Percentiles rank a stretch among this genome's conserved stretches.
phyloP scores from a whole-genome alignment of 2,888 invertebrate genomes.

The Nephrotoma guestfalica region DNA sequence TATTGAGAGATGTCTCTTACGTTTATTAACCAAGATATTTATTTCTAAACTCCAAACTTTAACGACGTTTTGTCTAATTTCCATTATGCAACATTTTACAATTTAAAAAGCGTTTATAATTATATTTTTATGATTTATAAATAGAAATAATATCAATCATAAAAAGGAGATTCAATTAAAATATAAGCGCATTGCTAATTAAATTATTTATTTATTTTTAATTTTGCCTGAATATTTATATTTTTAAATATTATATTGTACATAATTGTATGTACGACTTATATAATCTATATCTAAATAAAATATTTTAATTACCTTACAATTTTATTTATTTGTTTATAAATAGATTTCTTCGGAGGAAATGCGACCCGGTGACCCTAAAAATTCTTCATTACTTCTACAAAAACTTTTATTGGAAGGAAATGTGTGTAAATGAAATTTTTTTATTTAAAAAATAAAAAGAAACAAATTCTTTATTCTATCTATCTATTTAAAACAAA shows the following conservation, averaged over 20 bases:
- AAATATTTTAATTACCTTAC: not conserved
- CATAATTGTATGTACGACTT: not conserved
- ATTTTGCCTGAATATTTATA: not conserved
- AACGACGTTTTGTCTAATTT: too few species aligned
- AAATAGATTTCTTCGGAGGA: constrained; percentile 59
- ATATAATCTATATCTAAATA: not conserved
- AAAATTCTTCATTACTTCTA: constrained; percentile 64
- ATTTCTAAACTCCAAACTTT: too few species aligned
- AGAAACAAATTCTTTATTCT: constrained; percentile 8
- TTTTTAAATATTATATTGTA: not conserved
- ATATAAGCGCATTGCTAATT: not conserved
- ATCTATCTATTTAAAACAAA: constrained; percentile 11
- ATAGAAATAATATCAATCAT: not conserved
- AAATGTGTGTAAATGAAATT: constrained; percentile 3
- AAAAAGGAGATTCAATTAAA: not conserved
- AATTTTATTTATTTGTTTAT: constrained; percentile 19
- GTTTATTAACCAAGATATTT: too few species aligned
- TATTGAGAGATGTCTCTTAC: too few species aligned
- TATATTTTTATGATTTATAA: not conserved
- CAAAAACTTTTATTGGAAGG: constrained; percentile 72
- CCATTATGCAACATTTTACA: not conserved
- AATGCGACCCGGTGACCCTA: constrained; percentile 56
- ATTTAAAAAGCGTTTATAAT: not conserved
- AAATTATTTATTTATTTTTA: not conserved
- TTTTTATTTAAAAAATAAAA: constrained; percentile 1